Base-by-base conservation (phyloP, 2,113 vertebrate genomes). In the Phoenicopterus ruber region DNA sequence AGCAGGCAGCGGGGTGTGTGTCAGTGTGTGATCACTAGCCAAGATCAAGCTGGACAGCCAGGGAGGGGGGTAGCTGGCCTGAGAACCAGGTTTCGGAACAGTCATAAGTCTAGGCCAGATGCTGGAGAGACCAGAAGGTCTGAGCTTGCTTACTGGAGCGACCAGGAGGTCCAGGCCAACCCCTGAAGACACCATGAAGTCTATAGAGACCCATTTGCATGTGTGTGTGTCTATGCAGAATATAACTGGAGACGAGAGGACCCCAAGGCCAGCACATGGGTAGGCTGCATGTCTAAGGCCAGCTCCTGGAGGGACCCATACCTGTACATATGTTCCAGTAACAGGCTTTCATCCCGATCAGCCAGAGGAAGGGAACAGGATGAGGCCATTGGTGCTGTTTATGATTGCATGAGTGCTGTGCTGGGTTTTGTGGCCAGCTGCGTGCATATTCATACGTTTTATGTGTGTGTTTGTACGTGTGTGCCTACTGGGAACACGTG, bases 1-100 rank as follows among this genome's bases (percentile, higher is more conserved):
- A 59, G 59, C 55, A 69, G 65, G 42, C 0, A 1, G 55, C 29
- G 52, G 24, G 1, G 9, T 5, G 13, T 4, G 11, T 49, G 49
- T 34, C 38, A 46, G 28, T 19, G 9, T 31, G 18, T 20, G 61
- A 70, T 18, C 55, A 13, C 29, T 18, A 42, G 46, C 36, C 49
- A 57, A 10, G 21, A 14, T 18, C 22, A 88, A 38, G 36, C 28
- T 69, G n/a, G 21, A 65, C 14, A 78, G 38, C 9, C 54, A 52
- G 10, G 4, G 6, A 82, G 59, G 44, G 69, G 18, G 34, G 18
- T 25, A 46, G 6, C 38, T 72, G 70, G 29, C 54, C 49, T 59
- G 22, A 13, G 15, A 91, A 6, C 3, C 42, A 58, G 46, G 19
- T 66, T 63, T 59, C 5, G 4, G 38, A 72, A 18, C 25, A 82